Evolutionary conservation across 2,797 vertebrate species (phyloP).

Genomic region (Anguilla marmorata): DNA sequence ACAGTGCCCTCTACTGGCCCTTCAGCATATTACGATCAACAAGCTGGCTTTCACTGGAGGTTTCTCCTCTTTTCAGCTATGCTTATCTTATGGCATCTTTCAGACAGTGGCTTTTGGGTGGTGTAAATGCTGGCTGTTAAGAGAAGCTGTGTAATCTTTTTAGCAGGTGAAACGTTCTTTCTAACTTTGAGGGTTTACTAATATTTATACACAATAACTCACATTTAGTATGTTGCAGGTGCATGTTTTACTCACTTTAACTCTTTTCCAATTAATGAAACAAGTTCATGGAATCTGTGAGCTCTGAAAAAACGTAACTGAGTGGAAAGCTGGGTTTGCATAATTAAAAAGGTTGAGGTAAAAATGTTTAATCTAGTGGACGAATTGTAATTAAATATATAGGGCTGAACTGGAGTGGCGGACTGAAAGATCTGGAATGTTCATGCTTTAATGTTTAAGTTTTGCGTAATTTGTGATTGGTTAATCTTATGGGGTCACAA

Average conservation of each 20-base stretch:
- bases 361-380: no score
- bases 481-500: background rate
- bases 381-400: background rate
- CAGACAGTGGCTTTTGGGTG: background rate
- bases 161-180: background rate
- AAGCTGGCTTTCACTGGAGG: background rate
- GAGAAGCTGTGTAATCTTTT: background rate
- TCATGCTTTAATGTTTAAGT: background rate
- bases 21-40: background rate
- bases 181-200: background rate
- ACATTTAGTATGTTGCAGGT: background rate
- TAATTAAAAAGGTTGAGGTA: background rate
- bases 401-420: background rate
- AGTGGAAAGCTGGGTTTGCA: background rate
- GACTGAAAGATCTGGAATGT: background rate
- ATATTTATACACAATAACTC: background rate
- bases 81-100: background rate
- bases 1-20: slow-evolving; percentile 1
- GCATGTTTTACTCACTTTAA: background rate
- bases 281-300: background rate
- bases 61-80: background rate
- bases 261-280: background rate
- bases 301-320: background rate
- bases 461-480: background rate
- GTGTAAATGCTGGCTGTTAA: background rate